Evolutionary conservation across 2,797 vertebrate genomes (phyloP).

Genomic region (Pseudochaenichthys georgianus): DNA sequence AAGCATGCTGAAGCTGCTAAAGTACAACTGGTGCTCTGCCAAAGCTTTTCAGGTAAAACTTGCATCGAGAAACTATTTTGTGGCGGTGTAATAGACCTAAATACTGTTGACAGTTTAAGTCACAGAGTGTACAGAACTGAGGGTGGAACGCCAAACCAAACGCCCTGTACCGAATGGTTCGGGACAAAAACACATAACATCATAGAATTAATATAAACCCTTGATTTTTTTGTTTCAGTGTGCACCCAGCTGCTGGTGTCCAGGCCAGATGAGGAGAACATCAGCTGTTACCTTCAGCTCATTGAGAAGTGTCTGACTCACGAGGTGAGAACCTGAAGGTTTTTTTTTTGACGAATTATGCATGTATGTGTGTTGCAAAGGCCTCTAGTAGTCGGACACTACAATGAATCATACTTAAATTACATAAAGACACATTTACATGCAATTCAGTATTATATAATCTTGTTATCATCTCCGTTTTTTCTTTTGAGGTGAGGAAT

Average conservation of each 20-base stretch:
- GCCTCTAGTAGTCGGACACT: background rate
- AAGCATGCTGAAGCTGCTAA: no score
- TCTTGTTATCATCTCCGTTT: background rate
- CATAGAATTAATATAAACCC: background rate
- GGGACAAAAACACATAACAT: no score
- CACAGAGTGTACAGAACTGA: no score
- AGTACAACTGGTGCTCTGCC: no score
- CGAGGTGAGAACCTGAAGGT: slow-evolving; percentile 83
- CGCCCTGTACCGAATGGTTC: no score
- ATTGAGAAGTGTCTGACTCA: slow-evolving; percentile 96
- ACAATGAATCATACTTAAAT: background rate
- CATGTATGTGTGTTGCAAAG: background rate
- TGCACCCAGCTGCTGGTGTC: slow-evolving; percentile 97
- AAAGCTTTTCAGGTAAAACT: no score
- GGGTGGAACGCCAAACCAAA: no score
- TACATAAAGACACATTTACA: background rate
- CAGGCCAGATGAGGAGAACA: slow-evolving; percentile 96
- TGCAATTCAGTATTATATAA: no score
- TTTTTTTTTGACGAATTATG: background rate
- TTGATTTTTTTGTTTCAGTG: slow-evolving; percentile 77
- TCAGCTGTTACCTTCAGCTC: slow-evolving; percentile 96
- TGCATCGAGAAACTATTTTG: no score
- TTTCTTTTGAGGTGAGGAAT: background rate
- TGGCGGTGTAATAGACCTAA: no score
- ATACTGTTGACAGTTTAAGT: no score